phyloP scores from a whole-genome alignment of 1,140 invertebrate species.

The Drosophila subpulchrella region DNA sequence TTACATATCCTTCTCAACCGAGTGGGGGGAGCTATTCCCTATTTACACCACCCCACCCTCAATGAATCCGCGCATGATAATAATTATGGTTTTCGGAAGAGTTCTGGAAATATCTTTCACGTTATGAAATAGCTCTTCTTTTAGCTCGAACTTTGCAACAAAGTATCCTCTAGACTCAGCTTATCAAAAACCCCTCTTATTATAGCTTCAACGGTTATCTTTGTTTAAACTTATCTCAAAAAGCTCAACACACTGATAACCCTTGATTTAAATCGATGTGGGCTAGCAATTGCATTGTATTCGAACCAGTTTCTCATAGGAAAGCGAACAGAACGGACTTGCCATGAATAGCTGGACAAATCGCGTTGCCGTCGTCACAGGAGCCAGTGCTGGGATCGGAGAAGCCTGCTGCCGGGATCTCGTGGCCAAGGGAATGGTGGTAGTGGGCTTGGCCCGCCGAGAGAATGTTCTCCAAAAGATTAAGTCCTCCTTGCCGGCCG shows the following conservation, averaged over 20 bases:
- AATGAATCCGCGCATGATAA: too few species aligned
- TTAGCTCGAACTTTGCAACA: too few species aligned
- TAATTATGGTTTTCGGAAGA: too few species aligned
- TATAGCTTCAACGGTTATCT: not conserved
- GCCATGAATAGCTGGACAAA: constrained; percentile 69
- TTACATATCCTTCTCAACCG: too few species aligned
- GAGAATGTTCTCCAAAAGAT: constrained; percentile 84
- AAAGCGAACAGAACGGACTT: not conserved
- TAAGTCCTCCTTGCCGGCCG: constrained; percentile 33
- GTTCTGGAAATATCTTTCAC: too few species aligned
- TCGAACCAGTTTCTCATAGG: not conserved
- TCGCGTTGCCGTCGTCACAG: constrained; percentile 72
- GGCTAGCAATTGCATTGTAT: not conserved
- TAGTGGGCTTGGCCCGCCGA: constrained; percentile 89
- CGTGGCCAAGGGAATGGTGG: constrained; percentile 86
- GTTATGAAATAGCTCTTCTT: too few species aligned
- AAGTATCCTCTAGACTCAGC: too few species aligned
- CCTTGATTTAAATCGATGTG: not conserved
- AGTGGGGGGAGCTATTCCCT: too few species aligned
- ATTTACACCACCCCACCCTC: too few species aligned
- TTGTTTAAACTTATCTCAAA: constrained; percentile 8
- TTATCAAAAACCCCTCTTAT: not conserved
- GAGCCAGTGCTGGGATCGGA: constrained; percentile 87
- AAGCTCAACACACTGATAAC: not conserved
- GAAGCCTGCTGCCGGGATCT: constrained; percentile 83